Percentiles rank a stretch among this genome's conserved stretches.
phyloP scores from a whole-genome alignment of 2,888 invertebrate species.

The Caenorhabditis uteleia region DNA sequence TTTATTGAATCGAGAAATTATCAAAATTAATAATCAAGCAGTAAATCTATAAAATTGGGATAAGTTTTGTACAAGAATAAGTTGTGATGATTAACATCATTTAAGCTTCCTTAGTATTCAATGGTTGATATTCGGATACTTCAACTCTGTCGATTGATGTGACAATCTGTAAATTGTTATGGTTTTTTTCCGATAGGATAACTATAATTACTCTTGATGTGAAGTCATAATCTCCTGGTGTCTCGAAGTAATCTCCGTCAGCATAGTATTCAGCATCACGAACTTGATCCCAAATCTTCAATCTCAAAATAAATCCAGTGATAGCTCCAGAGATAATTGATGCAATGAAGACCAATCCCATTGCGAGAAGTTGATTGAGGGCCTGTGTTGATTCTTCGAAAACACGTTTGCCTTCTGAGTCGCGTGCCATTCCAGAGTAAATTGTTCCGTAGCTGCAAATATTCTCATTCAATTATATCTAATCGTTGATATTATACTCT shows the following conservation, averaged over 20 bases:
- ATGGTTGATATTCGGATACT: slow-evolving; percentile 52
- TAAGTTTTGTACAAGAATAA: too few relatives aligned
- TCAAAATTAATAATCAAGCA: too few relatives aligned
- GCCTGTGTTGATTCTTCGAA: slow-evolving; percentile 80
- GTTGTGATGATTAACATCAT: too few relatives aligned
- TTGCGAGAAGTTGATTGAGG: slow-evolving; percentile 80
- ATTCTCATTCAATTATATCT: neutral
- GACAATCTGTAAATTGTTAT: slow-evolving; percentile 47
- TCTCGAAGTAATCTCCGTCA: slow-evolving; percentile 65
- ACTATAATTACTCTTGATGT: slow-evolving; percentile 58
- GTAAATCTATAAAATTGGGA: too few relatives aligned
- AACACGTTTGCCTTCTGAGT: slow-evolving; percentile 47
- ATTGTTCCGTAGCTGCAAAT: slow-evolving; percentile 45
- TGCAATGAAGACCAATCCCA: slow-evolving; percentile 79
- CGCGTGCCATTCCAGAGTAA: slow-evolving; percentile 46
- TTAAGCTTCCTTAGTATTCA: slow-evolving; percentile 45
- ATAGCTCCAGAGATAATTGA: slow-evolving; percentile 79
- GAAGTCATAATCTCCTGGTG: slow-evolving; percentile 66
- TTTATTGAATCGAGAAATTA: too few relatives aligned
- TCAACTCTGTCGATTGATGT: slow-evolving; percentile 58
- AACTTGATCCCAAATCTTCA: slow-evolving; percentile 59
- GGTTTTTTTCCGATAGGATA: too few relatives aligned
- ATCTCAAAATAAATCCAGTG: slow-evolving; percentile 72
- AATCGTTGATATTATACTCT: slow-evolving; percentile 10
- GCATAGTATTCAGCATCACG: slow-evolving; percentile 56